phyloP scores from a whole-genome alignment of 2,888 invertebrate genomes.

The Sthenelais limicola region DNA sequence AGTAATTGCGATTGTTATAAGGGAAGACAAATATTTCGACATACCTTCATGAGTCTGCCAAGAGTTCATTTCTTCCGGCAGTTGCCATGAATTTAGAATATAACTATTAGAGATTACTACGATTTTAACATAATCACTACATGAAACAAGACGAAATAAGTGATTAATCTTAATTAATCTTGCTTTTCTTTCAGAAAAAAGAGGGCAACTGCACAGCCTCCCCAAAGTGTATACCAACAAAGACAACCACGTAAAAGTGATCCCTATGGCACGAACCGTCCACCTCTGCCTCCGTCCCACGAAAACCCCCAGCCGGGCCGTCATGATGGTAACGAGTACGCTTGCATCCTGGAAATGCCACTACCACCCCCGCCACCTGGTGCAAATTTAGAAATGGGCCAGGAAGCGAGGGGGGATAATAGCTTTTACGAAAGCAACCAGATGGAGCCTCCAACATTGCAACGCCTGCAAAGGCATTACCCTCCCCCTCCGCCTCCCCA shows the following conservation, averaged over 20 bases:
- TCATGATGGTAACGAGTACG: constrained; percentile 42
- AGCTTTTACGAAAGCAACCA: constrained; percentile 30
- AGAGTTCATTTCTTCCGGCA: too few species aligned
- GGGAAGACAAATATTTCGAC: too few species aligned
- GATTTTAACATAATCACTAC: too few species aligned
- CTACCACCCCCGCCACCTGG: constrained; percentile 37
- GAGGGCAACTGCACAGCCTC: constrained; percentile 25
- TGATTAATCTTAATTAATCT: too few species aligned
- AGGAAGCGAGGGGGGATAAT: constrained; percentile 3
- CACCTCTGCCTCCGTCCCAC: background rate
- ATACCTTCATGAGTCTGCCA: too few species aligned
- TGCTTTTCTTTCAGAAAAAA: constrained; percentile 28
- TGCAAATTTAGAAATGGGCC: background rate
- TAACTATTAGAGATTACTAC: too few species aligned
- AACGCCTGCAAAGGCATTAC: constrained; percentile 25
- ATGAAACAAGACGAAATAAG: too few species aligned
- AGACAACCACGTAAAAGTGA: constrained; percentile 30
- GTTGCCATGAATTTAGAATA: too few species aligned
- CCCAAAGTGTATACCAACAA: constrained; percentile 30
- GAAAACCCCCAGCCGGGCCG: constrained; percentile 33
- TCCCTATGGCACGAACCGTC: constrained; percentile 13
- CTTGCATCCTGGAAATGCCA: constrained; percentile 42
- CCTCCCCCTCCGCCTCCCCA: background rate
- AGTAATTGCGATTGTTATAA: too few species aligned
- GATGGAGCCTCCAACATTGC: constrained; percentile 27